Base-by-base conservation (phyloP, 2,888 invertebrate genomes). In the Lasioglossum calceatum region DNA sequence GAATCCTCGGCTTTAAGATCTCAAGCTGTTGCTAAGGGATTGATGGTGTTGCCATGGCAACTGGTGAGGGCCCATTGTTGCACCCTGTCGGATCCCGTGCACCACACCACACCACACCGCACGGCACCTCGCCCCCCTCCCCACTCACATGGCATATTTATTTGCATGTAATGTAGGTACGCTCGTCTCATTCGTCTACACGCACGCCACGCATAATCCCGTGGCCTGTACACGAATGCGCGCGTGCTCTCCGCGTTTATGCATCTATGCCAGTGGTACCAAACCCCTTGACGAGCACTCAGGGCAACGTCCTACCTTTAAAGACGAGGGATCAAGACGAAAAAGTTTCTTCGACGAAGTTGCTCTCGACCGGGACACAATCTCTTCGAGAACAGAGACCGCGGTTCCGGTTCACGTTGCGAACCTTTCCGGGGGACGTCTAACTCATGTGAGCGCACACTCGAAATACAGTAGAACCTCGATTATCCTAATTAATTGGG, bases 11-110 rank as follows among this genome's bases (percentile, higher is more conserved):
- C 95, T 95, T 95, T 94, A 95, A 95, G 95, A 95, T 93, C 93
- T 94, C 94, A 94, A 94, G 95, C 95, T 95, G 95, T 95, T 95
- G 94, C 95, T 93, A 95, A 95, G 95, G 95, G 95, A 95, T 95
- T 94, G 94, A 94, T 95, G 95, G 95, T 93, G 95, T 95, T 94
- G 89, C 95, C 93, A 95, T 95, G 94, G 93, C 89, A 93, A 95
- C 95, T 88, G 87, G 91, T 90, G 93, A 94, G 93, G 91, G 93
- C 94, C 94, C 94, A 95, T 95, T 95, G 95, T 95, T 95, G 95
- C 94, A 95, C 94, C 94, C 94, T 88, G 93, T 89, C 90, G 86
- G 87, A 81, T 82, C 89, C 89, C 79, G 81, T 86, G 87, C 88
- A 81, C 81, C 86, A 82, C 50, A 89, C 85, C 87, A 77, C 77